Percentiles rank a stretch among this genome's conserved stretches.
These are phyloP conservation scores for Sphinx pinastri DNA, from an alignment of 2,888 invertebrate genomes.

Conservation along the genomic window DNA sequence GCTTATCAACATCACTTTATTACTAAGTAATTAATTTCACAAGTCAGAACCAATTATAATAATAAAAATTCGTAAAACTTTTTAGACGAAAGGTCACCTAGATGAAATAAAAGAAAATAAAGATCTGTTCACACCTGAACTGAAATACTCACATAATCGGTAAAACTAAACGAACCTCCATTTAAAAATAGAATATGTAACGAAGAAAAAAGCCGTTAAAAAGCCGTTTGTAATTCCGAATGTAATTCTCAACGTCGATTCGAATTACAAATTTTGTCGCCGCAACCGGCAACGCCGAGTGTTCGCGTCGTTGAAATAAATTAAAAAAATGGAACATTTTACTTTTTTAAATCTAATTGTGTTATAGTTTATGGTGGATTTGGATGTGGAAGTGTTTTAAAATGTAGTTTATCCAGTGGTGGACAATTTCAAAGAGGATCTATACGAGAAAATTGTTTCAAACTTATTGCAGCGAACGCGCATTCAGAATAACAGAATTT, in stretches of 20 bases:
- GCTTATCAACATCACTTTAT: too few species aligned
- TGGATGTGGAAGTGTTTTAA: background rate
- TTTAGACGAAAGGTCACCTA: background rate
- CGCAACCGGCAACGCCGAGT: constrained; percentile 46
- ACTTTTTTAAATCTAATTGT: constrained; percentile 45
- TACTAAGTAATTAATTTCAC: too few species aligned
- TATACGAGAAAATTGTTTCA: background rate
- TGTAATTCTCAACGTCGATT: constrained; percentile 36
- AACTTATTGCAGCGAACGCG: too few species aligned
- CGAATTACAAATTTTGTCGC: constrained; percentile 51
- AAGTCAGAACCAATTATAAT: too few species aligned
- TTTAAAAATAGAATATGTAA: constrained; percentile 39
- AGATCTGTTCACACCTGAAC: background rate
- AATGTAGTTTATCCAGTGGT: background rate
- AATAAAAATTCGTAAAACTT: too few species aligned
- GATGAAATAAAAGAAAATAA: background rate
- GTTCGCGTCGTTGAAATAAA: constrained; percentile 47
- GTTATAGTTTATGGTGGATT: constrained; percentile 29
- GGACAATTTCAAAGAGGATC: background rate
- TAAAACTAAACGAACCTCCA: constrained; percentile 33
- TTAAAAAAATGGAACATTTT: constrained; percentile 43
- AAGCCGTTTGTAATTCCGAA: constrained; percentile 45
- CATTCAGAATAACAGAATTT: too few species aligned
- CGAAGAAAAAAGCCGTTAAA: constrained; percentile 34
- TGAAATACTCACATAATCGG: background rate